Percentiles rank a stretch among this genome's conserved stretches.
Conservation (phyloP, 2,113 vertebrate genomes). For the Crotalus tigris region DNA sequence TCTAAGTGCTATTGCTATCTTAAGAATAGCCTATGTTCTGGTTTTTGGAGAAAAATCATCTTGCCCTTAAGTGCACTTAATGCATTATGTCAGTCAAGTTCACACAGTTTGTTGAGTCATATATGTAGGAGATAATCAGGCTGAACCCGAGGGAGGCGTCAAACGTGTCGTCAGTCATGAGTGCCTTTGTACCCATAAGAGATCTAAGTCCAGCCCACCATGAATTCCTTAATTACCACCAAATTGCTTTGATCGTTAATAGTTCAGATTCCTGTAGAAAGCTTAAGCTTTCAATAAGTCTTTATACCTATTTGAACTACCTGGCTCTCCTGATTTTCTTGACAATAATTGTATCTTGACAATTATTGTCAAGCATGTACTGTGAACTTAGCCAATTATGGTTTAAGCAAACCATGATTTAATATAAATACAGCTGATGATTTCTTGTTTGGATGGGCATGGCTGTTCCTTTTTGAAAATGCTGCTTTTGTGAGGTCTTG, state of each 20-base stretch:
- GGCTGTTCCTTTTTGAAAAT: background rate
- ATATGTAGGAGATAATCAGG: background rate
- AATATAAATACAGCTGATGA: background rate
- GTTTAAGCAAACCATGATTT: background rate
- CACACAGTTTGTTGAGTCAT: background rate
- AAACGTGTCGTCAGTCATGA: background rate
- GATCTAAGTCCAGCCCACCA: background rate
- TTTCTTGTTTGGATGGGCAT: background rate
- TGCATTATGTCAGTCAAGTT: background rate
- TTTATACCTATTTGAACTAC: background rate
- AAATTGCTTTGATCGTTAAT: background rate
- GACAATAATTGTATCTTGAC: background rate
- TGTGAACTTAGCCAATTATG: background rate
- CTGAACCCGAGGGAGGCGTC: background rate
- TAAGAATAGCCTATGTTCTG: background rate
- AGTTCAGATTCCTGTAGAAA: background rate
- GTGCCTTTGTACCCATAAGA: background rate
- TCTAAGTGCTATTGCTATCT: background rate
- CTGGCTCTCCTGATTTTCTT: background rate
- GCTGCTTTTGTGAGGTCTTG: background rate
- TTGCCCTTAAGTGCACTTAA: background rate
- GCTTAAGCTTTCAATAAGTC: background rate
- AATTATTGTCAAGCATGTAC: background rate
- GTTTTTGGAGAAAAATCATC: background rate
- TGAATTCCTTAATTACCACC: background rate